phyloP scores from a whole-genome alignment of 1,140 invertebrate genomes.

The Elysia chlorotica region DNA sequence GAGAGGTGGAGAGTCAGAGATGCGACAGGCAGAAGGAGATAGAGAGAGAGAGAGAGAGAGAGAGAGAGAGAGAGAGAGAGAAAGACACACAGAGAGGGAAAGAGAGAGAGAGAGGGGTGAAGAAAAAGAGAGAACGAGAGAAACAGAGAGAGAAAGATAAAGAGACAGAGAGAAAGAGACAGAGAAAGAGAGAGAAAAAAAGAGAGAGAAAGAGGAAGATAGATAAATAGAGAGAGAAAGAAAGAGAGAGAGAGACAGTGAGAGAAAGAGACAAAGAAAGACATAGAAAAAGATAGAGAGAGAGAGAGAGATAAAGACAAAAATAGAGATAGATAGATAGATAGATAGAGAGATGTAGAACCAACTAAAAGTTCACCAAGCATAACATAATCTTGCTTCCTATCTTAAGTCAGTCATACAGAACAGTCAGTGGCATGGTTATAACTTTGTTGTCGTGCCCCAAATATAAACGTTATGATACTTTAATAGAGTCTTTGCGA shows the following conservation, averaged over 20 bases:
- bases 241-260: constrained; percentile 10
- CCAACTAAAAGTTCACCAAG: too few relatives aligned
- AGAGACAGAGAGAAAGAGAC: constrained; percentile 7
- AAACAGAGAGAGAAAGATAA: constrained; percentile 22
- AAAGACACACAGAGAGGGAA: constrained; percentile 4
- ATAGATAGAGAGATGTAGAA: too few relatives aligned
- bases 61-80: background rate
- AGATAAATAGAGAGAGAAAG: constrained; percentile 10
- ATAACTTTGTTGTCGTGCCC: too few relatives aligned
- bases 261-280: constrained; percentile 6
- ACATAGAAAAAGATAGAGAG: background rate
- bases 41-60: background rate
- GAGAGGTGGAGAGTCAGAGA: background rate
- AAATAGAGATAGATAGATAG: too few relatives aligned
- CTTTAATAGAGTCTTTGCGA: too few relatives aligned
- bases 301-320: background rate
- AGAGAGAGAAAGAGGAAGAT: constrained; percentile 14
- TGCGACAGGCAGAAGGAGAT: background rate
- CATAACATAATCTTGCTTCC: too few relatives aligned
- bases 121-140: constrained; percentile 11
- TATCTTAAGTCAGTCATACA: too few relatives aligned
- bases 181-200: constrained; percentile 22
- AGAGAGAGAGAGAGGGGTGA: background rate
- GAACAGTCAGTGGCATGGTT: too few relatives aligned
- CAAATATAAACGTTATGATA: too few relatives aligned